Evolutionary conservation across 2,113 vertebrate genomes (phyloP).

Genomic region (Pampusana beccarii): DNA sequence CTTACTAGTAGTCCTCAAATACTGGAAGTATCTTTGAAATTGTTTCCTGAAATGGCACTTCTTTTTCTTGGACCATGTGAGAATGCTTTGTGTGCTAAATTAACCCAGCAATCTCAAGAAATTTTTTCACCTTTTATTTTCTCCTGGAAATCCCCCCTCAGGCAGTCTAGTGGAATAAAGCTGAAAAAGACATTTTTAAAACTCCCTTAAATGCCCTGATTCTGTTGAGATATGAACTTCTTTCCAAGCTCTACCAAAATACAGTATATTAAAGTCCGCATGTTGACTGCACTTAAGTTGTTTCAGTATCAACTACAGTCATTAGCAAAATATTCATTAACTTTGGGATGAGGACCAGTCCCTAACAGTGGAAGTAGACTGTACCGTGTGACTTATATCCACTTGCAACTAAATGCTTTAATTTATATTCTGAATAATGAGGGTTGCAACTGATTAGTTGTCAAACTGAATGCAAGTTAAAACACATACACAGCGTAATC

Average conservation of each 20-base stretch:
- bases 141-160: background rate
- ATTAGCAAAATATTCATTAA: background rate
- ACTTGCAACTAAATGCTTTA: background rate
- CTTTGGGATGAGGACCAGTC: background rate
- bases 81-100: background rate
- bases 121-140: background rate
- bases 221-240: background rate
- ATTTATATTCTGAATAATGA: background rate
- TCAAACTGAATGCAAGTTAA: background rate
- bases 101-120: background rate
- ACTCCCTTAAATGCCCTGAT: background rate
- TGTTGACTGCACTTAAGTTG: background rate
- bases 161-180: background rate
- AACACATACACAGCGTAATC: background rate
- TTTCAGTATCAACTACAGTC: background rate
- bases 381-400: background rate
- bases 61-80: background rate
- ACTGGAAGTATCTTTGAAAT: background rate
- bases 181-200: background rate
- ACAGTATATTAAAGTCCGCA: background rate
- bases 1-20: background rate
- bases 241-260: background rate
- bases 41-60: background rate
- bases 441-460: background rate
- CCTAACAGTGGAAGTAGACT: background rate